Conservation (phyloP, 2,888 invertebrate species). For the Balanococcus diminutus region DNA sequence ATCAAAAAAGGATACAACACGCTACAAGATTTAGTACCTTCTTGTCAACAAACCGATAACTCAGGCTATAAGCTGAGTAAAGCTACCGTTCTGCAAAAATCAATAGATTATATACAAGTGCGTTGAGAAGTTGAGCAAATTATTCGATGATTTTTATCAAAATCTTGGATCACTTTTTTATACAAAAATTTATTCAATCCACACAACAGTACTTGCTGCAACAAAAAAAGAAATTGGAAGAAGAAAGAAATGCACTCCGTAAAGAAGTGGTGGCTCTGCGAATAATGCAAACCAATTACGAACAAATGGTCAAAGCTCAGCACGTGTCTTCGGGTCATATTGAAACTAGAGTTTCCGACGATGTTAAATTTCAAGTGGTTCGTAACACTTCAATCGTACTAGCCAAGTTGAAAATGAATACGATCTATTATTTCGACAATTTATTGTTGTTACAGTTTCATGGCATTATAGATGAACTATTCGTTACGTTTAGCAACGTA, state of each 20-base stretch:
- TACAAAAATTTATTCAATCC: neutral
- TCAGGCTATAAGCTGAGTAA: conserved; percentile 94
- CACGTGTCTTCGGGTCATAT: conserved; percentile 88
- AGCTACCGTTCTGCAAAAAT: conserved; percentile 92
- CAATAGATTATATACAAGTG: conserved; percentile 81
- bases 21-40: conserved; percentile 89
- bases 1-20: conserved; percentile 97
- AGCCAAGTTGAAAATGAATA: neutral
- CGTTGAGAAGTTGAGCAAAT: neutral
- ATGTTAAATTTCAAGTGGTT: conserved; percentile 96
- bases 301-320: conserved; percentile 94
- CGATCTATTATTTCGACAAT: neutral
- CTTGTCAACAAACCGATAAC: conserved; percentile 89
- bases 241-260: conserved; percentile 85
- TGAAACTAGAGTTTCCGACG: conserved; percentile 88
- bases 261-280: conserved; percentile 92
- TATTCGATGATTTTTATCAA: neutral
- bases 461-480: conserved; percentile 91
- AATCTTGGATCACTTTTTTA: no score
- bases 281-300: conserved; percentile 94
- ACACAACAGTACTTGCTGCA: conserved; percentile 78
- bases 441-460: conserved; percentile 73
- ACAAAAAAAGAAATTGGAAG: conserved; percentile 92
- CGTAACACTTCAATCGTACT: neutral
- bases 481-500: conserved; percentile 81